Evolutionary conservation across 2,113 vertebrate genomes (phyloP), one percentile per base, ranked within the genome.

Genomic region (Hyperoodon ampullatus): DNA sequence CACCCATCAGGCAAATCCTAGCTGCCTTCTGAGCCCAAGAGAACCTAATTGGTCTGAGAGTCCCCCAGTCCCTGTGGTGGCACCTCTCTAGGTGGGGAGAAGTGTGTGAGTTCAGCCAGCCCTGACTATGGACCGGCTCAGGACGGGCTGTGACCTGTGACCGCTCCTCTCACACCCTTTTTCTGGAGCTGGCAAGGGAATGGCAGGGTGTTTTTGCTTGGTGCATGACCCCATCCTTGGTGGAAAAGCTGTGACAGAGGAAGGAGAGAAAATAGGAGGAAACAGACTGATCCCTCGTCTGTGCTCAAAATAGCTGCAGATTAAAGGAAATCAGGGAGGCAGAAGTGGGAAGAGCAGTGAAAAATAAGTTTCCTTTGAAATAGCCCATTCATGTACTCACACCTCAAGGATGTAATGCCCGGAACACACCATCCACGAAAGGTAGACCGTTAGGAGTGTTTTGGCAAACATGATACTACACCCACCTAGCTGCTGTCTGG

Each of bases 191-290:
- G 71, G 39, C 33, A 5, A 74, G 33, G 44, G 30, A 50, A n/a
- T 5, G 1, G 42, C 53, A 42, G 53, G 12, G 39, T 88, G 74
- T 16, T 33, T 18, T 47, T 16, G 5, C 65, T 58, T 55, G 14
- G 28, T 35, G 9, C 44, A 63, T 82, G 39, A 47, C 83, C 39
- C 60, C 23, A 4, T 70, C 70, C 39, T 28, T 16, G 53, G n/a
- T 71, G 58, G 30, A 30, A 42, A 39, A 6, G 7, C 71, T 44
- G 12, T 80, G 50, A 47, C 66, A 53, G 50, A 75, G 70, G 23
- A 70, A 88, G 70, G 39, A n/a, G 13, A 71, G 26, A 74, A 77
- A 65, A 70, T 1, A 78, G 55, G 50, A 95, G 58, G 44, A 88
- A 87, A 71, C 39, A 55, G 28, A 39, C 50, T 15, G 15, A 87